Base-by-base conservation (phyloP, 2,797 vertebrate genomes). In the Etheostoma perlongum region DNA sequence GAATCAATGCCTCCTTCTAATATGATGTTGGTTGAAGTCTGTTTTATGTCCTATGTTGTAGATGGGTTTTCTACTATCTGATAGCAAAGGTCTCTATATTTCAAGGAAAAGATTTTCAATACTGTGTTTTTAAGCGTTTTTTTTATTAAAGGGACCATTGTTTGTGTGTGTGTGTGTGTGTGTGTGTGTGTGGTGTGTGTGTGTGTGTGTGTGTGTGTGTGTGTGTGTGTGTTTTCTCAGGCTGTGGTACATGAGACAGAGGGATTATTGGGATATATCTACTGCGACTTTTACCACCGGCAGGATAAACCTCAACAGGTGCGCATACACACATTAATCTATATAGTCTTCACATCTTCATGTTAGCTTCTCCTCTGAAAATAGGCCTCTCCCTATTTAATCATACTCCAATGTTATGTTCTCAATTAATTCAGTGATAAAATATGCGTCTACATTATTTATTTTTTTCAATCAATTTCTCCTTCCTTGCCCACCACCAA, bases 201-300 rank as follows among this genome's bases (percentile, higher is more conserved):
- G 13, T 72, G 6, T 61, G 16, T 74, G 60, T 76, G 16, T 63
- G 72, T 88, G 47, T 79, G 67, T 79, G 6, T 76, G 36, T 74
- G 61, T 76, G 16, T 61, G 72, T 88, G 48, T 79, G 66, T 79
- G 7, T 76, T 30, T 82, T 21, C 76, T 3, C 63, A 99, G 98
- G 98, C 97, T 47, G 98, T 99, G 61, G 96, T 99, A 76, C 98
- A 99, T 46, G 98, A 99, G 91, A 95, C 95, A 0, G 98, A 99
- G 85, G 98, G 97, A 81, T 91, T 98, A 79, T 80, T 99, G 81
- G 98, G 98, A 67, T 96, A 99, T 83, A 98, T 99, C 89, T 99
- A 99, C 82, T 99, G 98, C 94, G 98, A 99, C 88, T 99, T 99
- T 89, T 98, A 99, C 84, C 96, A 97, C 42, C 94, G 98, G 76